A percentile compares a stretch with the other conserved stretches of the same genome.
Evolutionary conservation across 2,113 vertebrate species (phyloP).

Genomic region (Stegastes partitus): DNA sequence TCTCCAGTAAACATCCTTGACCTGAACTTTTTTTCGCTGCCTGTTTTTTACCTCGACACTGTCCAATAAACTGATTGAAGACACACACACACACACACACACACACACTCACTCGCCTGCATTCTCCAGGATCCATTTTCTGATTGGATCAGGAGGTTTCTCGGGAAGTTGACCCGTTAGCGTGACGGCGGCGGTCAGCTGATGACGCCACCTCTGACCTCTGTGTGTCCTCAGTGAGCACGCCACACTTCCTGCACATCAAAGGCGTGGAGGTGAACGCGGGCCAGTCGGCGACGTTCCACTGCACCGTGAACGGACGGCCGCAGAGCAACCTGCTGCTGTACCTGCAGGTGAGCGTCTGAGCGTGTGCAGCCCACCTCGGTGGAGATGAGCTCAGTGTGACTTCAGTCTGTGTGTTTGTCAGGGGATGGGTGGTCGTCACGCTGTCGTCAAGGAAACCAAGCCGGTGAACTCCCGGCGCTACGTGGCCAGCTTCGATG

Average conservation of each 20-base stretch:
- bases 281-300: slow-evolving; percentile 91
- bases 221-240: slow-evolving; percentile 86
- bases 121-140: slow-evolving; percentile 45
- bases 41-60: slow-evolving; percentile 18
- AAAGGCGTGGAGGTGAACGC: slow-evolving; percentile 97
- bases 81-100: slow-evolving; percentile 31
- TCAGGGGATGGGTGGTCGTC: slow-evolving; percentile 89
- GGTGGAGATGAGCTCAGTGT: no score
- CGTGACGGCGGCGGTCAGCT: not conserved
- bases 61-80: slow-evolving; percentile 59
- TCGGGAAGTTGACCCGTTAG: no score
- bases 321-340: slow-evolving; percentile 87
- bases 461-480: slow-evolving; percentile 88
- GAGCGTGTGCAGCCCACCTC: no score
- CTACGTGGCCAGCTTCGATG: slow-evolving; percentile 91
- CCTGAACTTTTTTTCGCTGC: slow-evolving; percentile 32
- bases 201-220: slow-evolving; percentile 42
- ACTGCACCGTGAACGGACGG: slow-evolving; percentile 93
- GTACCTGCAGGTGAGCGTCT: slow-evolving; percentile 92
- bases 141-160: slow-evolving; percentile 51
- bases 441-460: slow-evolving; percentile 89
- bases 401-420: not conserved
- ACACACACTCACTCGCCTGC: slow-evolving; percentile 19
- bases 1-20: slow-evolving; percentile 29
- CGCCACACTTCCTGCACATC: slow-evolving; percentile 94